phyloP scores from a whole-genome alignment of 2,113 vertebrate genomes.

The Synchiropus splendidus region DNA sequence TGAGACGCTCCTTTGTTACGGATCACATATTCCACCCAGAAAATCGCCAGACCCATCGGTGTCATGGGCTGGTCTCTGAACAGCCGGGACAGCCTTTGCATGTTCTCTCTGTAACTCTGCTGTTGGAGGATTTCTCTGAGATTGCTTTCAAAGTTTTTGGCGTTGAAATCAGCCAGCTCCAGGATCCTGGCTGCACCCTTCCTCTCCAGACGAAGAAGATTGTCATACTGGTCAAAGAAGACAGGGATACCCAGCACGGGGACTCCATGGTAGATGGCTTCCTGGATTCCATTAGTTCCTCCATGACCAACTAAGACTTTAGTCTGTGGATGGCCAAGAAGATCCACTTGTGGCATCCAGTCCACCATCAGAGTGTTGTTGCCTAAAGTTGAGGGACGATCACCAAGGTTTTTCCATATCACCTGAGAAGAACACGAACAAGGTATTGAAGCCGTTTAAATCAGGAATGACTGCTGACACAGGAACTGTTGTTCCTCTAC shows the following conservation, averaged over 20 bases:
- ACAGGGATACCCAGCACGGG: constrained; percentile 59
- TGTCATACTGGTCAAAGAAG: constrained; percentile 65
- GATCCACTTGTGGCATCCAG: constrained; percentile 65
- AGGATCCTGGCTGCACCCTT: constrained; percentile 52
- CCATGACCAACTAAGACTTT: constrained; percentile 60
- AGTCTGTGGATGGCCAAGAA: constrained; percentile 58
- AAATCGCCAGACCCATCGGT: constrained; percentile 48
- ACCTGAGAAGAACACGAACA: constrained; percentile 32
- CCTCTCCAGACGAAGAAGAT: constrained; percentile 50
- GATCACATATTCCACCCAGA: constrained; percentile 62
- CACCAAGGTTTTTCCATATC: constrained; percentile 56
- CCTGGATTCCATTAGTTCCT: constrained; percentile 64
- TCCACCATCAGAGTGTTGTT: constrained; percentile 59
- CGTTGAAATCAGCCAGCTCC: constrained; percentile 28
- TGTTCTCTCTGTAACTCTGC: constrained; percentile 48
- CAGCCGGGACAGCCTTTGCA: constrained; percentile 46
- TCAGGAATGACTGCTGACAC: too few relatives aligned
- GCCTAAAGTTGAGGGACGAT: constrained; percentile 49
- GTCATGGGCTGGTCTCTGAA: constrained; percentile 52
- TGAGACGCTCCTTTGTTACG: constrained; percentile 57
- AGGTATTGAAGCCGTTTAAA: too few relatives aligned
- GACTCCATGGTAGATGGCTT: constrained; percentile 57
- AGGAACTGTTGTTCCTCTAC: too few relatives aligned
- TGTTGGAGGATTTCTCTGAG: constrained; percentile 32
- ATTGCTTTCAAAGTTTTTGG: constrained; percentile 27